phyloP scores from a whole-genome alignment of 1,140 invertebrate genomes.

The Nilaparvata lugens region DNA sequence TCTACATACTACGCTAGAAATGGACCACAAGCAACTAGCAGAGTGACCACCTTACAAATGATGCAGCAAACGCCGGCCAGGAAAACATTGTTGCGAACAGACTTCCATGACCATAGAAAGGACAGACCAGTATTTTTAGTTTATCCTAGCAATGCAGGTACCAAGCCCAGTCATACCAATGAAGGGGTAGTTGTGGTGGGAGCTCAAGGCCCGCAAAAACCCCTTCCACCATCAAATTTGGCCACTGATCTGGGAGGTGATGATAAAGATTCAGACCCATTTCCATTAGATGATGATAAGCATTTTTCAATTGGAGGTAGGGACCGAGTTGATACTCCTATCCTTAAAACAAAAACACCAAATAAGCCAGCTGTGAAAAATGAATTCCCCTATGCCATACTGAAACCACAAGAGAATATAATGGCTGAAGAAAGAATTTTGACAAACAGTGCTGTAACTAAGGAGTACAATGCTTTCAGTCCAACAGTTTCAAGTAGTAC shows the following conservation, averaged over 20 bases:
- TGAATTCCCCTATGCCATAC: slow-evolving; percentile 28
- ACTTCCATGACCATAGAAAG: slow-evolving; percentile 16
- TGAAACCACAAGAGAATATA: slow-evolving; percentile 21
- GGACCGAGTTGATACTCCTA: slow-evolving; percentile 38
- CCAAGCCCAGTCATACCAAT: slow-evolving; percentile 35
- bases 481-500: slow-evolving; percentile 24
- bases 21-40: slow-evolving; percentile 26
- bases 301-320: slow-evolving; percentile 34
- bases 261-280: slow-evolving; percentile 29
- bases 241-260: background rate
- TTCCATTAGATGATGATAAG: slow-evolving; percentile 40
- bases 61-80: slow-evolving; percentile 36
- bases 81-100: slow-evolving; percentile 14
- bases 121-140: slow-evolving; percentile 47
- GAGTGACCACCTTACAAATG: slow-evolving; percentile 54
- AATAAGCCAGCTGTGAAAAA: slow-evolving; percentile 30
- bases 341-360: slow-evolving; percentile 37
- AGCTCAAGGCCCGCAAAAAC: slow-evolving; percentile 42
- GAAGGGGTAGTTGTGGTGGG: slow-evolving; percentile 46
- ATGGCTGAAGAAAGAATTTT: slow-evolving; percentile 15
- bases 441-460: slow-evolving; percentile 9
- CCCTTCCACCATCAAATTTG: slow-evolving; percentile 43
- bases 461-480: slow-evolving; percentile 27
- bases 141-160: slow-evolving; percentile 38
- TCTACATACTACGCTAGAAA: slow-evolving; percentile 16